Conservation (phyloP, 35 echinoderm and acorn worm species). For the Ptychodera flava region DNA sequence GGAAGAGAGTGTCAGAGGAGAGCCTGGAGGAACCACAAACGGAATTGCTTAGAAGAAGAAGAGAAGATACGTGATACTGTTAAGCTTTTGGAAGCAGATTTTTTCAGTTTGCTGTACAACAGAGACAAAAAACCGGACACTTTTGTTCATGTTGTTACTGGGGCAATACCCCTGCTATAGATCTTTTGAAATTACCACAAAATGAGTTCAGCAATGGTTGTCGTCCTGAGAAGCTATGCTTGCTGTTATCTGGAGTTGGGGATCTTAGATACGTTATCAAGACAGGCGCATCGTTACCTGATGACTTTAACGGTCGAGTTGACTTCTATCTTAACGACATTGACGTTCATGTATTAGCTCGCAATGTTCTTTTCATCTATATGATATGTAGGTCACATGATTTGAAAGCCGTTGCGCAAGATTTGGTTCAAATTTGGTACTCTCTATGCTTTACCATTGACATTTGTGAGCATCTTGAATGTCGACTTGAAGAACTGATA, state of each 20-base stretch:
- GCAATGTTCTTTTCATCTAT: background rate
- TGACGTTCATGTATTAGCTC: background rate
- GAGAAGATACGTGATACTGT: background rate
- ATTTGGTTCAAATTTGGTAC: background rate
- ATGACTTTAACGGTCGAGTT: background rate
- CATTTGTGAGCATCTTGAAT: background rate
- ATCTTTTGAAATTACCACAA: background rate
- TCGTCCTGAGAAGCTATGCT: background rate
- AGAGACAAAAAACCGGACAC: background rate
- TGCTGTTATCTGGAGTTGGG: background rate
- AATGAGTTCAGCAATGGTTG: background rate
- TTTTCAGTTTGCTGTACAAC: background rate
- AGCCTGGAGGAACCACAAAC: background rate
- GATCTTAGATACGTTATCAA: background rate
- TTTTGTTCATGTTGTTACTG: background rate
- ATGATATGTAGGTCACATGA: background rate
- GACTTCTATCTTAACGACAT: background rate
- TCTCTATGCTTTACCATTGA: background rate
- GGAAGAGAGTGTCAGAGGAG: background rate
- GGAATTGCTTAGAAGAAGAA: too few relatives aligned
- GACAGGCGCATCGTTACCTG: background rate
- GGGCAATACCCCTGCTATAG: background rate
- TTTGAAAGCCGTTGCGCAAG: background rate
- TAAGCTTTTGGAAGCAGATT: background rate
- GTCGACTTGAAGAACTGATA: background rate